Evolutionary conservation across 2,888 invertebrate genomes (phyloP), one percentile per base, ranked within the genome.

Genomic region (Proisotoma minuta): DNA sequence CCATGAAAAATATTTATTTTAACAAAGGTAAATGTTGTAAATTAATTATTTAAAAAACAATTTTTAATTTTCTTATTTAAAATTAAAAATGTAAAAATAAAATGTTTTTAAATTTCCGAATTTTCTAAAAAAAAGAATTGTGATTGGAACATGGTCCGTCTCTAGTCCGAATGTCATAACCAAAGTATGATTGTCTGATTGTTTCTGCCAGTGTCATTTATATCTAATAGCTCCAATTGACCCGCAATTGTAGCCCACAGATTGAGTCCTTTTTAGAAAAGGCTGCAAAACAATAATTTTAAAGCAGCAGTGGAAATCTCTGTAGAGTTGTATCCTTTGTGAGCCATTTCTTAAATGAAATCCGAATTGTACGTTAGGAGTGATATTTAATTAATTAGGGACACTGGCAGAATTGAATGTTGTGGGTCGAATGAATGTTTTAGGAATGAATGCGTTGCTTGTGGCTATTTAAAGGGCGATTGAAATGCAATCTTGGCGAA

Each of bases 391-490:
- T 50, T 50, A 22, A 39, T 54, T 56, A 56, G 57, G 57, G 59
- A 58, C 68, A 65, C 65, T 72, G 65, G 61, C 71, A 68, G 69
- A 67, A 66, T 53, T 58, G 62, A 51, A 43, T 67, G 50, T 66
- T 60, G 59, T 73, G 70, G 66, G 62, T 62, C 39, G 72, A 61
- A 65, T 68, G 66, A 64, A 58, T 73, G 71, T 65, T 70, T 65
- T 63, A 65, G 70, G 68, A 64, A 58, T 69, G 69, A 70, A 51
- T 68, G 73, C n/a, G 64, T 54, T 29, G 52, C 51, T 60, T 69
- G 63, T 66, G 66, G 67, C 66, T 49, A 68, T 62, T 69, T 66
- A 61, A 73, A 73, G 73, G 73, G 73, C 73, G 66, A 71, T 67
- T 71, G 70, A 73, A 73, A 73, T 71, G 71, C 72, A 72, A 71